These are phyloP conservation scores for Tamandua tetradactyla DNA, from an alignment of 2,797 vertebrate genomes.

Conservation along the genomic window DNA sequence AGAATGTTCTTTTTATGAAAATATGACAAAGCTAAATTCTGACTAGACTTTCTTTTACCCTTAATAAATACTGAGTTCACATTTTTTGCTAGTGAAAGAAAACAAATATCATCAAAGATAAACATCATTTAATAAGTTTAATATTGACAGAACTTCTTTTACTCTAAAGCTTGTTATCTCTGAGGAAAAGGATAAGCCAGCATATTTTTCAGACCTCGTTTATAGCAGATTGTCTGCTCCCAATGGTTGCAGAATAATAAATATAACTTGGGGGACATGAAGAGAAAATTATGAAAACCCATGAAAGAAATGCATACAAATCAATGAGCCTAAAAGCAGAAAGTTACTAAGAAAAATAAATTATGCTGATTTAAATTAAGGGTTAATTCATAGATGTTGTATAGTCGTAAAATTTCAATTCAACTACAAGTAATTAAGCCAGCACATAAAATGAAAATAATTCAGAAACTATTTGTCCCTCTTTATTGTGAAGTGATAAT, in stretches of 20 bases:
- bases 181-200: background rate
- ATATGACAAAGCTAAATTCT: background rate
- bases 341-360: constrained; percentile 21
- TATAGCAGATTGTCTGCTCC: background rate
- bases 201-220: background rate
- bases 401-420: constrained; percentile 4
- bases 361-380: background rate
- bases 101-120: constrained; percentile 32
- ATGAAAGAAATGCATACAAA: background rate
- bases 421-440: constrained; percentile 2
- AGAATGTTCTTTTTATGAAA: background rate
- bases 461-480: background rate
- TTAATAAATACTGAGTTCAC: background rate
- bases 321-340: background rate
- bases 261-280: background rate
- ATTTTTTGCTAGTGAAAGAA: constrained; percentile 18
- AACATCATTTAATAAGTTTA: constrained; percentile 58
- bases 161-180: constrained; percentile 24
- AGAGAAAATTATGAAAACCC: constrained; percentile 21
- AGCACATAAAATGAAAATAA: constrained; percentile 38
- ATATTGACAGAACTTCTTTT: constrained; percentile 6
- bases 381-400: background rate
- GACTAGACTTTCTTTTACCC: background rate
- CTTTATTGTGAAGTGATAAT: background rate
- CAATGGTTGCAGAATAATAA: constrained; percentile 33